Conservation (phyloP, 1,140 invertebrate species). For the Armadillidium nasatum region DNA sequence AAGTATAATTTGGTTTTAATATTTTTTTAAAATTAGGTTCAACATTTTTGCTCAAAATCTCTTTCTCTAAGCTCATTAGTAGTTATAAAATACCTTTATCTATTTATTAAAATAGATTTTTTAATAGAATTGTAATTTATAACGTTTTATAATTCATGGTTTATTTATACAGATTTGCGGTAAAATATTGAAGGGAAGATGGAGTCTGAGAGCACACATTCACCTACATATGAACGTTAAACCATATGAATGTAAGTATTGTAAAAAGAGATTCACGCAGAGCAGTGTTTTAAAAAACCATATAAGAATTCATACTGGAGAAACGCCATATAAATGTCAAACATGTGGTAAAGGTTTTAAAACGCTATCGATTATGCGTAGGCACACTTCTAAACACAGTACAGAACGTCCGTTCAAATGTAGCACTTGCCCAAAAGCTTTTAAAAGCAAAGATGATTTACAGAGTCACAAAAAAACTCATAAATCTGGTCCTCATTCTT, state of each 20-base stretch:
- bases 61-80: no score
- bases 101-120: no score
- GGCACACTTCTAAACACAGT: background rate
- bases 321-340: background rate
- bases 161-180: background rate
- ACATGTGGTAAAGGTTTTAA: background rate
- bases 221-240: background rate
- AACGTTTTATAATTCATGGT: no score
- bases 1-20: no score
- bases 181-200: slow-evolving; percentile 2
- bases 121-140: no score
- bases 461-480: background rate
- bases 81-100: no score
- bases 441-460: background rate
- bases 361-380: background rate
- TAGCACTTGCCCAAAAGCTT: background rate
- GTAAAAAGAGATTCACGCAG: background rate
- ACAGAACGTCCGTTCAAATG: background rate
- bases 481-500: background rate
- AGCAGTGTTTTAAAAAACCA: background rate
- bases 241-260: background rate
- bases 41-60: no score
- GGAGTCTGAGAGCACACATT: background rate
- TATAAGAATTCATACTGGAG: background rate
- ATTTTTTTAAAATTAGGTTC: no score